Base-by-base conservation (phyloP, 2,888 invertebrate species). In the Campoplex capitator region DNA sequence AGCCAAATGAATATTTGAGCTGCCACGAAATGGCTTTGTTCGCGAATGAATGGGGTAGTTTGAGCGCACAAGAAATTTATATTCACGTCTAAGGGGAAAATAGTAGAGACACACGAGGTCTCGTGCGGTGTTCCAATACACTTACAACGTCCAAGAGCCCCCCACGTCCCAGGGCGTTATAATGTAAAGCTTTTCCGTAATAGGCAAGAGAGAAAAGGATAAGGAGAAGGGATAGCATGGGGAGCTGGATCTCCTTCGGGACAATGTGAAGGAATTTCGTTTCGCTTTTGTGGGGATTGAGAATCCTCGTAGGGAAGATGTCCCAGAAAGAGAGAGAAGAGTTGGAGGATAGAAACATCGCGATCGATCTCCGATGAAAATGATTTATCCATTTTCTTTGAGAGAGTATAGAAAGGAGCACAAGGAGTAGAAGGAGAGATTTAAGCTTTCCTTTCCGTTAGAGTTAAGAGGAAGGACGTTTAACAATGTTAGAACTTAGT, bases 321-420 rank as follows among this genome's bases (percentile, higher is more conserved):
- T 71, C 23, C 51, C 35, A n/a, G 54, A 18, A 35, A 13, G 7
- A n/a, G 45, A 42, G 45, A 54, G n/a, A 51, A 38, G 54, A 75
- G 45, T 4, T 32, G 48, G 75, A 38, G 56, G 3, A 51, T 6
- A 32, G 32, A 51, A 68, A 71, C 38, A 18, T 42, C 28, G 42
- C 70, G 87, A 85, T 87, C 87, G 87, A 86, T 88, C 78, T 45
- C 68, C 51, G 71, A 87, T 84, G 80, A 62, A 83, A 86, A 87
- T 92, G 92, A 93, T 93, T 92, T 91, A 93, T 93, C 90, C 90
- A 86, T 90, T 91, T 91, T 91, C 90, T 88, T 90, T 86, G 88
- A 58, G 75, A 48, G 83, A 79, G 83, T 35, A 56, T 42, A 38
- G 68, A 42, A 28, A 23, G 78, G 77, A 42, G 38, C 38, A 75